These are phyloP conservation scores for Dendrocopos noguchii DNA, from an alignment of 2,113 vertebrate species.

Conservation along the genomic window DNA sequence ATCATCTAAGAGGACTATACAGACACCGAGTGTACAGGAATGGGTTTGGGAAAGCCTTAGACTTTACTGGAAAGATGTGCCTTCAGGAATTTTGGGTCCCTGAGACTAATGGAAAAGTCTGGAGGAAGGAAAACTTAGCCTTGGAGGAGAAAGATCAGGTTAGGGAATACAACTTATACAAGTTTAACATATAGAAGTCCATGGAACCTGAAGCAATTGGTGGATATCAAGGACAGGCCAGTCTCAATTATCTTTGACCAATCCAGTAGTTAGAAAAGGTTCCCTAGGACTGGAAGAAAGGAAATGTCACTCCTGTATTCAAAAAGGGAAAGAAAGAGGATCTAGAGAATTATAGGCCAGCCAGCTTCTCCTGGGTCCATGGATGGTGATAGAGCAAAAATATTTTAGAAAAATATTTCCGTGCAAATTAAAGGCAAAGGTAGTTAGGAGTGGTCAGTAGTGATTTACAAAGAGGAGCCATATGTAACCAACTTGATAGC, in stretches of 20 bases:
- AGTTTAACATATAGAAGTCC: not conserved
- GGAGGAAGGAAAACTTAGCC: not conserved
- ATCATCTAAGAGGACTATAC: not conserved
- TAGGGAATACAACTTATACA: not conserved
- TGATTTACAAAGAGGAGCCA: not conserved
- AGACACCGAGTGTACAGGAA: not conserved
- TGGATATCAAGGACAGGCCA: not conserved
- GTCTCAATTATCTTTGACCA: not conserved
- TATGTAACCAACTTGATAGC: not conserved
- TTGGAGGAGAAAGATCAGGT: not conserved
- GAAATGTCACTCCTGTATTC: not conserved
- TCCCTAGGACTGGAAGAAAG: not conserved
- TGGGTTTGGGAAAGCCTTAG: not conserved
- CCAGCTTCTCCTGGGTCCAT: fast-evolving
- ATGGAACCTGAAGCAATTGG: not conserved
- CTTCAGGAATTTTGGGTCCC: not conserved
- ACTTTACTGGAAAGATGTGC: not conserved
- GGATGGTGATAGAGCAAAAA: not conserved
- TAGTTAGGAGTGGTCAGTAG: too few relatives aligned
- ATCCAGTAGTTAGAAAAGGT: not conserved
- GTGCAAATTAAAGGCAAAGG: not conserved
- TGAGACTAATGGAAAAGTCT: not conserved
- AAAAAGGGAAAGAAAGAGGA: not conserved
- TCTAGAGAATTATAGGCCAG: not conserved
- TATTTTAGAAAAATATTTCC: not conserved